Percentiles rank a stretch among this genome's conserved stretches.
phyloP scores from a whole-genome alignment of 2,797 vertebrate genomes.

The Takifugu rubripes region DNA sequence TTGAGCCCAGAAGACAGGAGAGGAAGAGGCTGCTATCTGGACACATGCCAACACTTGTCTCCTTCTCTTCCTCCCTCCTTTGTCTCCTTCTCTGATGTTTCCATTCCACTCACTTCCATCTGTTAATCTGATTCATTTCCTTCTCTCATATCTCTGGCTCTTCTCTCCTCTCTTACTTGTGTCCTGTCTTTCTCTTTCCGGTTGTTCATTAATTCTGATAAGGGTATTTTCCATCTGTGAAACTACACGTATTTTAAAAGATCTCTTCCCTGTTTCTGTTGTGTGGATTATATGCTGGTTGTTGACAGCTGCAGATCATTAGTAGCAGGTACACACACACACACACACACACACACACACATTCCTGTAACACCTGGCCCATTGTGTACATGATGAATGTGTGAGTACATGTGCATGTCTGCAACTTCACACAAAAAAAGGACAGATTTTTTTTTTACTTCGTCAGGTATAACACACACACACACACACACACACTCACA shows the following conservation, averaged over 20 bases:
- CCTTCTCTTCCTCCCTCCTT: conserved; percentile 11
- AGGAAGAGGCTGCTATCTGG: conserved; percentile 43
- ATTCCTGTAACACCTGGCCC: too few species aligned
- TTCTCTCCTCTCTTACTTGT: neutral
- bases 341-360: conserved; percentile 44
- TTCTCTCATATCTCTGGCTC: neutral
- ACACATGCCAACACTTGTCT: conserved; percentile 32
- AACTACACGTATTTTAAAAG: neutral
- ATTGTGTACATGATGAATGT: conserved; percentile 1
- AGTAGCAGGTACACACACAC: conserved; percentile 42
- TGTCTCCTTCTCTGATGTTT: neutral
- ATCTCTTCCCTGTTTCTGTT: neutral
- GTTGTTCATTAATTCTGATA: neutral
- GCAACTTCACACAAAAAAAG: neutral
- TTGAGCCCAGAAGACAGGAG: conserved; percentile 42
- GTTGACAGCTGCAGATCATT: conserved; percentile 74
- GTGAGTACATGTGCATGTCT: conserved; percentile 13
- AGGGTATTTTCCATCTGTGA: neutral
- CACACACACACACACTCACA: conserved; percentile 14
- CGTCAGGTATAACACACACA: conserved; percentile 16
- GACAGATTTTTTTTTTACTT: neutral
- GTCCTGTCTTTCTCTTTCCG: neutral
- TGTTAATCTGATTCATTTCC: neutral
- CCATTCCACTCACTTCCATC: neutral
- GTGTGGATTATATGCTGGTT: conserved; percentile 1